These are phyloP conservation scores for Ptychochromis oligacanthus DNA, from an alignment of 2,113 vertebrate genomes.

Conservation along the genomic window DNA sequence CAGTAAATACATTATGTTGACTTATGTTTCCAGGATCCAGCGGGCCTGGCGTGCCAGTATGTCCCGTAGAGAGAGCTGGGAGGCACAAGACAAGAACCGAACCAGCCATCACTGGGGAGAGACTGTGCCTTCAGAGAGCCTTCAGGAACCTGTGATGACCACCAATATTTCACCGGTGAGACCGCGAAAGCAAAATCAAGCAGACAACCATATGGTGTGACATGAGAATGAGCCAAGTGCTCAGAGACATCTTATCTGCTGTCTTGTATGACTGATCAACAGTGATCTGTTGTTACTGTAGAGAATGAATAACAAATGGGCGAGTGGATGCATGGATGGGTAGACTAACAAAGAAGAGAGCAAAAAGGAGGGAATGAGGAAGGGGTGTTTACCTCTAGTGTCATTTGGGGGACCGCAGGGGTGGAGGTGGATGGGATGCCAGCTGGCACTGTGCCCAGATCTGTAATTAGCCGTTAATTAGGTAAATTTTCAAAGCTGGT, in stretches of 20 bases:
- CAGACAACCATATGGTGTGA: not conserved
- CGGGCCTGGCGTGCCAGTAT: slow-evolving; percentile 74
- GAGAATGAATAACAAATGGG: slow-evolving; percentile 2
- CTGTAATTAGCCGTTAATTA: slow-evolving; percentile 79
- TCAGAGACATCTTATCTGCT: not conserved
- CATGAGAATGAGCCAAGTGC: slow-evolving; percentile 15
- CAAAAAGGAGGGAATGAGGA: slow-evolving; percentile 35
- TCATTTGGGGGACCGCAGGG: slow-evolving; percentile 67
- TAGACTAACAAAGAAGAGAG: slow-evolving; percentile 49
- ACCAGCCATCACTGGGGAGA: slow-evolving; percentile 9
- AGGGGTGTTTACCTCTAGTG: slow-evolving; percentile 68
- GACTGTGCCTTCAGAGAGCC: slow-evolving; percentile 30
- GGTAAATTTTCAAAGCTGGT: slow-evolving; percentile 76
- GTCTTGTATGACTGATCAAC: slow-evolving; percentile 12
- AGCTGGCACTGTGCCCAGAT: slow-evolving; percentile 71
- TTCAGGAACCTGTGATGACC: slow-evolving; percentile 47
- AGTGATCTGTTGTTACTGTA: slow-evolving; percentile 26
- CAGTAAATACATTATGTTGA: not conserved
- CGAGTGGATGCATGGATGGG: slow-evolving; percentile 17
- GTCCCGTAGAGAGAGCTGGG: slow-evolving; percentile 48
- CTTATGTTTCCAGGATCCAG: slow-evolving; percentile 71
- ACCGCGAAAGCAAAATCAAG: not conserved
- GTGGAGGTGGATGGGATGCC: slow-evolving; percentile 57
- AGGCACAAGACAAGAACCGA: slow-evolving; percentile 30
- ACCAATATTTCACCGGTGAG: slow-evolving; percentile 66